A percentile compares a stretch with the other conserved stretches of the same genome.
Conservation (phyloP, 2,113 vertebrate genomes). For the Hippocampus zosterae region DNA sequence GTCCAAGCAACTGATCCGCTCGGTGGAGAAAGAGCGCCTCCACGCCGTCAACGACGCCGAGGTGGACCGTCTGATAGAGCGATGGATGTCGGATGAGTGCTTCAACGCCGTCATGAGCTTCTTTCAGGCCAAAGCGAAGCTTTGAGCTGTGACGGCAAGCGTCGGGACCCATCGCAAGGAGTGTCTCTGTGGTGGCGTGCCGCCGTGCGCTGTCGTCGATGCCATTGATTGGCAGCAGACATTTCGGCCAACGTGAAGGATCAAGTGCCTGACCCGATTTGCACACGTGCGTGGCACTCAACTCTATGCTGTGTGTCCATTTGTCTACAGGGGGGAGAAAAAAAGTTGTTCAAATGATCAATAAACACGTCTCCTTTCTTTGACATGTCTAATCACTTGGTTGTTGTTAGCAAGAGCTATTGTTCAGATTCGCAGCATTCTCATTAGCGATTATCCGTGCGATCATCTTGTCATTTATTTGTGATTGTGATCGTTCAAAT, state of each 20-base stretch:
- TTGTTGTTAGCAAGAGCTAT: background rate
- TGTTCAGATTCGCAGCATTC: background rate
- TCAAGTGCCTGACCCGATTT: background rate
- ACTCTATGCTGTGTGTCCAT: background rate
- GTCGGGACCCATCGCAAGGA: no score
- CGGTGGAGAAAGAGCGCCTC: constrained; percentile 77
- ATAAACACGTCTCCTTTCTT: background rate
- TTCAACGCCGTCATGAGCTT: constrained; percentile 78
- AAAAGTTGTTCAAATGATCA: background rate
- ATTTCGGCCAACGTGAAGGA: background rate
- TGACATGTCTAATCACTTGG: background rate
- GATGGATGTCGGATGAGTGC: constrained; percentile 84
- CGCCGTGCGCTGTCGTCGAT: background rate
- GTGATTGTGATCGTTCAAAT: no score
- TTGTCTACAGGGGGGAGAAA: background rate
- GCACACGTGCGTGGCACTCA: background rate
- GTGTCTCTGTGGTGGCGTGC: background rate
- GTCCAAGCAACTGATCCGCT: constrained; percentile 84
- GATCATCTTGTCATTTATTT: no score
- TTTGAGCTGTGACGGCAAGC: constrained; percentile 41
- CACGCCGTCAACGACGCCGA: constrained; percentile 77
- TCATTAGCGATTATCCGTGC: no score
- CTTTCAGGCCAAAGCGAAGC: constrained; percentile 79
- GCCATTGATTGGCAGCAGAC: background rate
- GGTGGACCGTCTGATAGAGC: constrained; percentile 70